A percentile compares a stretch with the other conserved stretches of the same genome.
Evolutionary conservation across 2,797 vertebrate genomes (phyloP).

Genomic region (Mionectes olivaceus): DNA sequence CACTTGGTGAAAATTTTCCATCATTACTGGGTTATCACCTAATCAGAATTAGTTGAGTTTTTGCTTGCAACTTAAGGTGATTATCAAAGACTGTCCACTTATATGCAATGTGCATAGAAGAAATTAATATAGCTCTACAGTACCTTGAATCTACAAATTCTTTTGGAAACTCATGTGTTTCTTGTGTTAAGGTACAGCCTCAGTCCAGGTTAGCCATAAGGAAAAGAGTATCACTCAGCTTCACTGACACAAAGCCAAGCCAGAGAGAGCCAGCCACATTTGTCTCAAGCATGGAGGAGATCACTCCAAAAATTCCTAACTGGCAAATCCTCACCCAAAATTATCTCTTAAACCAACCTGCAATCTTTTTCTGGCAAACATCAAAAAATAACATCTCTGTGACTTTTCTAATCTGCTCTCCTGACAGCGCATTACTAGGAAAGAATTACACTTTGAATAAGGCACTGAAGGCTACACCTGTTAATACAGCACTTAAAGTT

Average conservation of each 20-base stretch:
- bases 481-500: rapidly evolving
- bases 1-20: not conserved
- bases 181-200: not conserved
- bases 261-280: not conserved
- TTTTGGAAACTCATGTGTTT: not conserved
- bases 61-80: not conserved
- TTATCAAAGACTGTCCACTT: not conserved
- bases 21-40: not conserved
- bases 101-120: rapidly evolving
- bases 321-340: not conserved
- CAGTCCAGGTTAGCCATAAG: not conserved
- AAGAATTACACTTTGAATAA: not conserved
- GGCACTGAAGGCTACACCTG: not conserved
- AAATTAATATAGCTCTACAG: not conserved
- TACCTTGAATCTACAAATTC: not conserved
- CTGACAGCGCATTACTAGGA: not conserved
- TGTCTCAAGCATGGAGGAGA: rapidly evolving
- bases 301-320: not conserved
- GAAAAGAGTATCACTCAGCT: not conserved
- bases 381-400: not conserved
- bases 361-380: not conserved
- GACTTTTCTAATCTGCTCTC: not conserved
- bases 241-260: not conserved
- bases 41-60: not conserved
- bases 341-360: not conserved